phyloP scores from a whole-genome alignment of 1,140 invertebrate species.

The Drosophila ironensis region DNA sequence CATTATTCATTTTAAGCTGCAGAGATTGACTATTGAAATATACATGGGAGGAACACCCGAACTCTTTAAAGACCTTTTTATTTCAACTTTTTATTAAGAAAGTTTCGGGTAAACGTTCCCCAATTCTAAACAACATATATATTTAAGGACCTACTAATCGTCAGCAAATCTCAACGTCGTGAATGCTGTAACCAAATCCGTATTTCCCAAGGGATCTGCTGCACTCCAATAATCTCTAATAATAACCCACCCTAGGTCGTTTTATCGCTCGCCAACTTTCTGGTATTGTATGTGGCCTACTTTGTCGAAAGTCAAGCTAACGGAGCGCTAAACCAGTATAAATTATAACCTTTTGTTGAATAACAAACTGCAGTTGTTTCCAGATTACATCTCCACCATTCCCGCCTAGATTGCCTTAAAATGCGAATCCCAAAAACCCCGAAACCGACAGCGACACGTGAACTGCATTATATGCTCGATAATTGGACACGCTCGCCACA shows the following conservation, averaged over 20 bases:
- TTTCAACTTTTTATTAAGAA: too few relatives aligned
- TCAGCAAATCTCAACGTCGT: too few relatives aligned
- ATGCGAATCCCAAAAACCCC: constrained; percentile 14
- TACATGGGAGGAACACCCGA: too few relatives aligned
- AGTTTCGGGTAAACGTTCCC: too few relatives aligned
- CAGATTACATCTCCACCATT: constrained; percentile 30
- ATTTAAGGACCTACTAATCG: too few relatives aligned
- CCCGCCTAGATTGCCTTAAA: constrained; percentile 18
- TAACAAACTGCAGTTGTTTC: constrained; percentile 23
- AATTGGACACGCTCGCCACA: constrained; percentile 70
- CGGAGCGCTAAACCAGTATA: constrained; percentile 1
- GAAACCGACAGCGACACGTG: constrained; percentile 53
- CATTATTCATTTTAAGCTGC: too few relatives aligned
- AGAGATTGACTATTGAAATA: too few relatives aligned
- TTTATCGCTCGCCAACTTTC: not conserved
- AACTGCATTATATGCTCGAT: constrained; percentile 71
- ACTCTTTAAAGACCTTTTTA: too few relatives aligned
- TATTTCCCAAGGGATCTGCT: not conserved
- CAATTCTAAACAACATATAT: too few relatives aligned
- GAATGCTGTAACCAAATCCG: not conserved
- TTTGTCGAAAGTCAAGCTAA: constrained; percentile 1
- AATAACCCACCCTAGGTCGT: not conserved
- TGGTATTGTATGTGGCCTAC: not conserved
- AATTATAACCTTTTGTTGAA: constrained; percentile 14
- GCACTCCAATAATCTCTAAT: not conserved